Conservation (phyloP, 2,888 invertebrate species). For the Rhorus exstirpatorius region DNA sequence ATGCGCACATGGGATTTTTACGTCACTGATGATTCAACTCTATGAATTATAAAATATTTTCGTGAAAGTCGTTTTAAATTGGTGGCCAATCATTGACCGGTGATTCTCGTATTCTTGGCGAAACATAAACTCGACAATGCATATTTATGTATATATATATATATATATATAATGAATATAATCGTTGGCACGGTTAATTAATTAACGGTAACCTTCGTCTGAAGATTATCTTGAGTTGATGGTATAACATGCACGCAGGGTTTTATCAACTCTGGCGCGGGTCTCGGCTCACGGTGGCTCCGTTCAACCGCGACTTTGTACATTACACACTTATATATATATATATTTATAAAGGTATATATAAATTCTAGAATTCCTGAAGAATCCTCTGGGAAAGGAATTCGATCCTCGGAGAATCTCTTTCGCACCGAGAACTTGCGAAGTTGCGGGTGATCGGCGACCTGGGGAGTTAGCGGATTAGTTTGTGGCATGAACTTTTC, state of each 20-base stretch:
- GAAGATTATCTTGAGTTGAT: slow-evolving; percentile 30
- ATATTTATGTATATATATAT: too few relatives aligned
- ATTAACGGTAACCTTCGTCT: slow-evolving; percentile 54
- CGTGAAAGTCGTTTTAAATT: neutral
- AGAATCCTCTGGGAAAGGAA: slow-evolving; percentile 72
- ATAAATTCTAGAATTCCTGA: slow-evolving; percentile 58
- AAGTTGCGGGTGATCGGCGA: slow-evolving; percentile 38
- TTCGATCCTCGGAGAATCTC: slow-evolving; percentile 55
- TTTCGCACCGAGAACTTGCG: slow-evolving; percentile 32
- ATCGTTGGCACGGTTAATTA: slow-evolving; percentile 50
- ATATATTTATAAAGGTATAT: slow-evolving; percentile 17
- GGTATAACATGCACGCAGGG: slow-evolving; percentile 29
- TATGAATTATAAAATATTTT: neutral
- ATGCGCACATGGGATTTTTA: too few relatives aligned
- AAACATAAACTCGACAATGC: slow-evolving; percentile 15
- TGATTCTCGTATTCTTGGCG: neutral
- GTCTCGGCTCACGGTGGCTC: slow-evolving; percentile 53
- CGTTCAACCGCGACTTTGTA: slow-evolving; percentile 63
- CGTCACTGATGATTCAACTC: too few relatives aligned
- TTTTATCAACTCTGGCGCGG: slow-evolving; percentile 51
- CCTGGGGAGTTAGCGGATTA: slow-evolving; percentile 13
- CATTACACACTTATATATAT: slow-evolving; percentile 6
- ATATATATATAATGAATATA: slow-evolving; percentile 18
- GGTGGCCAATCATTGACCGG: neutral
- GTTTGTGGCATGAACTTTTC: slow-evolving; percentile 54